Conservation (phyloP, 92 coral and sea anemone genomes). For the Epizoanthus illoricatus region DNA sequence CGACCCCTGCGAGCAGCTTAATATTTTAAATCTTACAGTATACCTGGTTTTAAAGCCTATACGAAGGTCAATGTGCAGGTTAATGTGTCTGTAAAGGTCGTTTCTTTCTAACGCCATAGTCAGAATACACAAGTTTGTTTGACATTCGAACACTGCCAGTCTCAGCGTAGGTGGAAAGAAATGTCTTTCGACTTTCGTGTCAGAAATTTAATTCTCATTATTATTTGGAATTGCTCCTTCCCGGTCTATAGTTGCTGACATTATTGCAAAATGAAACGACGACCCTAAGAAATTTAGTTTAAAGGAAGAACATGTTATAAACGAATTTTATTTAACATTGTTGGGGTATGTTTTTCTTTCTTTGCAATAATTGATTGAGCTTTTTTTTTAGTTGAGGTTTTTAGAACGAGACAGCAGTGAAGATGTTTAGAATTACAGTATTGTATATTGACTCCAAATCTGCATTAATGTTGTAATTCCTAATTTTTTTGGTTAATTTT, state of each 20-base stretch:
- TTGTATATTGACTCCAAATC: slow-evolving; percentile 3
- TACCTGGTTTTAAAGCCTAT: too few relatives aligned
- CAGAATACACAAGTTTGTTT: not conserved
- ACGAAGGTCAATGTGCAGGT: too few relatives aligned
- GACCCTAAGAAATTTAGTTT: not conserved
- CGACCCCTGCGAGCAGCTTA: not conserved
- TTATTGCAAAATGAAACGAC: slow-evolving; percentile 7
- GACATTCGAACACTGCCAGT: not conserved
- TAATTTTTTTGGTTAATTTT: not conserved
- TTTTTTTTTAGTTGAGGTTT: not conserved
- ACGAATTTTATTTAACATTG: not conserved
- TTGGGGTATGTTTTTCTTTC: not conserved
- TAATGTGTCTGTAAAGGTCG: not conserved
- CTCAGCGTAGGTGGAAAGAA: slow-evolving; percentile 28
- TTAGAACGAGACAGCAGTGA: not conserved
- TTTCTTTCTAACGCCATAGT: not conserved
- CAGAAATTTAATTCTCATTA: slow-evolving; percentile 26
- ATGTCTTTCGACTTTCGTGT: slow-evolving; percentile 39
- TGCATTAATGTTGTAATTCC: slow-evolving; percentile 15
- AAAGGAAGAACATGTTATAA: not conserved
- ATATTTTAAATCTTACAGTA: not conserved
- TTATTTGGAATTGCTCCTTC: slow-evolving; percentile 2
- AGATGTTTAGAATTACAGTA: slow-evolving; percentile 8
- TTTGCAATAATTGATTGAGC: not conserved
- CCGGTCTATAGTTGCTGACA: not conserved